Evolutionary conservation across 2,888 invertebrate genomes (phyloP), one percentile per base, ranked within the genome.

Genomic region (Amiota communis): DNA sequence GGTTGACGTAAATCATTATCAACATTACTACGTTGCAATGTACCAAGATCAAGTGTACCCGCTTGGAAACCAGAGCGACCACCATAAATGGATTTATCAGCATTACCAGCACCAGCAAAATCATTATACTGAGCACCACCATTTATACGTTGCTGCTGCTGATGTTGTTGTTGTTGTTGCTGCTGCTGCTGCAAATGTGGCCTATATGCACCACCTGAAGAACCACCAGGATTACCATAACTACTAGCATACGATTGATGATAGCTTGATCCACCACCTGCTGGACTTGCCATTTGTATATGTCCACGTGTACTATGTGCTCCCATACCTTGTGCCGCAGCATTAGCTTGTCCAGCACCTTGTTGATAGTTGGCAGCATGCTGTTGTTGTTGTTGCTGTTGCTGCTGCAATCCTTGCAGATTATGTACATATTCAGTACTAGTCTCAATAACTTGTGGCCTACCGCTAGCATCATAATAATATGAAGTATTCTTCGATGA

Each of bases 391-490:
- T 63, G 53, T 17, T 74, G 71, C 2, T 72, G 53, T 4, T 13
- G 46, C 13, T 56, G 17, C 36, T 15, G 68, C 10, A 49, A 49
- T 51, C 75, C 49, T 23, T 70, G 72, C 1, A 56, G 64, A 23
- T 70, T 76, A 64, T 77, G 79, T 8, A 82, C 79, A 68, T 83
- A 81, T 75, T 92, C 92, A 0, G 92, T 92, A 77, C 92, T 92
- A 1, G 89, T 89, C 79, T 92, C 92, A 2, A 90, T 81, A 0
- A 85, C 88, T 80, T 91, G 88, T 0, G 91, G 91, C 47, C 90
- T 86, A 9, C 92, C 90, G 59, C 90, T 91, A 74, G 90, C 89
- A 73, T 91, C 90, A 23, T 88, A 88, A 76, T 91, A 90, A 64
- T 90, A 90, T 1, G 90, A 80, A 13, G 78, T 81, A 76, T 88